Percentiles rank a stretch among this genome's conserved stretches.
Conservation (phyloP, 2,113 vertebrate species). For the Petroica traversi region DNA sequence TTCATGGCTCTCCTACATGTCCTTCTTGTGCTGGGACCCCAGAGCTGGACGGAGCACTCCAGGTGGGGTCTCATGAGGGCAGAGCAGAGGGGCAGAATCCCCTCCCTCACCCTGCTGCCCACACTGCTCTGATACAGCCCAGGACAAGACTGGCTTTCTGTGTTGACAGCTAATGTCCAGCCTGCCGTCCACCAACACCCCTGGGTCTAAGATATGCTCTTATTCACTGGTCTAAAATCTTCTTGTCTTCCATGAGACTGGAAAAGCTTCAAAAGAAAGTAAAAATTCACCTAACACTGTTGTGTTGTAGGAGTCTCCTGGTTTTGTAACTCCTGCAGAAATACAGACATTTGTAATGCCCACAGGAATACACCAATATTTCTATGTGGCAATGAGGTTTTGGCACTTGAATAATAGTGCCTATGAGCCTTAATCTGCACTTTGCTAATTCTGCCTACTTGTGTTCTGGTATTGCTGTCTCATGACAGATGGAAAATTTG, state of each 20-base stretch:
- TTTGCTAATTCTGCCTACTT: not conserved
- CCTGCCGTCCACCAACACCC: not conserved
- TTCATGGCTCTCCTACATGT: not conserved
- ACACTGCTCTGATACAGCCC: accelerated
- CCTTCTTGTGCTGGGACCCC: not conserved
- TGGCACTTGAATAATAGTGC: not conserved
- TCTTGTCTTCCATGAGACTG: not conserved
- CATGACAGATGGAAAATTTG: not conserved
- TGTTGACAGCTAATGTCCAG: not conserved
- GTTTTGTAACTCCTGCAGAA: not conserved
- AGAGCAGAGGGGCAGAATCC: not conserved
- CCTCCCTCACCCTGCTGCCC: accelerated
- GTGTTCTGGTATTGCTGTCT: not conserved
- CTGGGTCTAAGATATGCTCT: not conserved
- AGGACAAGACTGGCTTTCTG: not conserved
- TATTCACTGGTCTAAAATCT: not conserved
- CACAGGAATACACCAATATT: not conserved
- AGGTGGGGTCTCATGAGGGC: not conserved
- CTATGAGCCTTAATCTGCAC: not conserved
- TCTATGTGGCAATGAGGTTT: not conserved
- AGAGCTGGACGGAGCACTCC: not conserved
- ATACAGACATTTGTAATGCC: not conserved
- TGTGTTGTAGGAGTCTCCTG: not conserved
- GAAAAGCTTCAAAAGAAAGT: not conserved
- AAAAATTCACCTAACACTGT: not conserved